Evolutionary conservation across 2,797 vertebrate genomes (phyloP).

Genomic region (Telmatherina bonti): DNA sequence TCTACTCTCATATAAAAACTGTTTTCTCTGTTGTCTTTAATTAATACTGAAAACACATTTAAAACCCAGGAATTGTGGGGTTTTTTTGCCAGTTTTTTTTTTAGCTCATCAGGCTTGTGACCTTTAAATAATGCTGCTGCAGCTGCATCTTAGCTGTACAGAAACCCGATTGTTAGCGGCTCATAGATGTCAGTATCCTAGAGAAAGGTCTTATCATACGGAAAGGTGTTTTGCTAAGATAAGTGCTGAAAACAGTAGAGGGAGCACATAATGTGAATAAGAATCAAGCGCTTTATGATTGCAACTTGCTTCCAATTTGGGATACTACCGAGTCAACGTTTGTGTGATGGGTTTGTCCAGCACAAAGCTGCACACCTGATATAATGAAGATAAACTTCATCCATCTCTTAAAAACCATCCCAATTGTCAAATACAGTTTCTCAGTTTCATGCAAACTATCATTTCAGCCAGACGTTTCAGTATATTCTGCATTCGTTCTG

Average conservation of each 20-base stretch:
- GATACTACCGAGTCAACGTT: slow-evolving; percentile 49
- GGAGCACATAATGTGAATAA: slow-evolving; percentile 58
- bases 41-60: slow-evolving; percentile 27
- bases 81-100: slow-evolving; percentile 47
- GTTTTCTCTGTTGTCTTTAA: slow-evolving; percentile 13
- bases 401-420: background rate
- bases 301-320: slow-evolving; percentile 52
- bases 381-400: slow-evolving; percentile 49
- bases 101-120: slow-evolving; percentile 79
- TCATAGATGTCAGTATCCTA: slow-evolving; percentile 73
- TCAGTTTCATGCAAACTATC: background rate
- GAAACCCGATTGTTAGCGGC: slow-evolving; percentile 75
- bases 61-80: slow-evolving; percentile 40
- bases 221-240: slow-evolving; percentile 86
- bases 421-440: background rate
- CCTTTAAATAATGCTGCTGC: slow-evolving; percentile 76
- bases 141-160: slow-evolving; percentile 51
- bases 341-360: slow-evolving; percentile 62
- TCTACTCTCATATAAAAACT: no score
- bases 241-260: slow-evolving; percentile 72
- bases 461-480: background rate
- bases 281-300: slow-evolving; percentile 70
- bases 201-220: slow-evolving; percentile 69
- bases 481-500: background rate
- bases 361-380: slow-evolving; percentile 60